A percentile compares a stretch with the other conserved stretches of the same genome.
Evolutionary conservation across 2,797 vertebrate genomes (phyloP).

Genomic region (Oophaga sylvatica): DNA sequence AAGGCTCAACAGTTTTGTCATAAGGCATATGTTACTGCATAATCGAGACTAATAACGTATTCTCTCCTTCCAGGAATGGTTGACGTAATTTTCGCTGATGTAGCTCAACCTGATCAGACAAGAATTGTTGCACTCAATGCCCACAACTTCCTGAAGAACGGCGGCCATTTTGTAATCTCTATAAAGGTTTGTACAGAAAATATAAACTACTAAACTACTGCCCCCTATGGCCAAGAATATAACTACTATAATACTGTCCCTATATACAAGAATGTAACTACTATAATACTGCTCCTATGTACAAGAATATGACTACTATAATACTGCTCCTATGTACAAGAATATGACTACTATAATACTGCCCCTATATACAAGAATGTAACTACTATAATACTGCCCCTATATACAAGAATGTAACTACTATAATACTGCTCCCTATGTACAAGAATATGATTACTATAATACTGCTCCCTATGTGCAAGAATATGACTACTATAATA

Average conservation of each 20-base stretch:
- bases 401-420: neutral
- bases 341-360: slow-evolving; percentile 7
- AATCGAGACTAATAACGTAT: neutral
- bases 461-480: slow-evolving; percentile 2
- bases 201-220: neutral
- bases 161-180: slow-evolving; percentile 92
- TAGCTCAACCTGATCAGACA: slow-evolving; percentile 93
- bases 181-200: slow-evolving; percentile 81
- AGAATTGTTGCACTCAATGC: slow-evolving; percentile 93
- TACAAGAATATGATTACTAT: neutral
- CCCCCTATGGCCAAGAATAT: slow-evolving; percentile 1
- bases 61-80: slow-evolving; percentile 82
- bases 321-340: slow-evolving; percentile 5
- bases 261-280: neutral
- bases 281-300: slow-evolving; percentile 6
- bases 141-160: slow-evolving; percentile 91
- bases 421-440: neutral
- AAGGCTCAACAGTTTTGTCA: too few relatives aligned
- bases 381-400: slow-evolving; percentile 2
- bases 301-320: slow-evolving; percentile 7
- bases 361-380: neutral
- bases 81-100: slow-evolving; percentile 93
- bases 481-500: slow-evolving; percentile 4
- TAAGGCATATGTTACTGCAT: too few relatives aligned
- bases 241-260: neutral